Conservation (phyloP, 1,140 invertebrate species). For the Drosophila rhopaloa region DNA sequence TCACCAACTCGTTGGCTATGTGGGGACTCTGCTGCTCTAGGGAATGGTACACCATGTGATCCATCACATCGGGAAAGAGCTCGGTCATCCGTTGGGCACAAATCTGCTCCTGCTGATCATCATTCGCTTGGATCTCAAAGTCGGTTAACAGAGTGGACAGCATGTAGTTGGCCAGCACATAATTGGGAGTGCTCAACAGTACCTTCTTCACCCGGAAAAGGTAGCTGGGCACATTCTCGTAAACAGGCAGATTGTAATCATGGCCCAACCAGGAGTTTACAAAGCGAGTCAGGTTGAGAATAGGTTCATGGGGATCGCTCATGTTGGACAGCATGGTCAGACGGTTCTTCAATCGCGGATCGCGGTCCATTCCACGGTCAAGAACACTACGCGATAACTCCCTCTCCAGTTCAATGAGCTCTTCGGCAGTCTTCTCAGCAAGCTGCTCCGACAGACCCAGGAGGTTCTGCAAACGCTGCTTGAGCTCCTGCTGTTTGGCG, state of each 20-base stretch:
- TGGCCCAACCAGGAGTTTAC: constrained; percentile 62
- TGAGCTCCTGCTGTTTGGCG: constrained; percentile 5
- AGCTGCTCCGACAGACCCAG: constrained; percentile 39
- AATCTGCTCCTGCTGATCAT: constrained; percentile 19
- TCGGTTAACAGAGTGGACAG: constrained; percentile 87
- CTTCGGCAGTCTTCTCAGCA: constrained; percentile 21
- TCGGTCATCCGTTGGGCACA: constrained; percentile 49
- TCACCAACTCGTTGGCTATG: constrained; percentile 47
- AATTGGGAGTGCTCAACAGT: constrained; percentile 83
- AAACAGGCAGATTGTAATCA: constrained; percentile 67
- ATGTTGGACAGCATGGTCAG: constrained; percentile 57
- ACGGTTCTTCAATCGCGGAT: constrained; percentile 51
- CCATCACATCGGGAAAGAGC: constrained; percentile 64
- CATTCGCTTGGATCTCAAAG: constrained; percentile 62
- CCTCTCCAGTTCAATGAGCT: constrained; percentile 28
- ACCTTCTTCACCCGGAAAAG: constrained; percentile 84
- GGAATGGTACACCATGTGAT: constrained; percentile 56
- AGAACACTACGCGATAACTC: constrained; percentile 37
- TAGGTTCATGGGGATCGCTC: constrained; percentile 71
- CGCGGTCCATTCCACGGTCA: constrained; percentile 29
- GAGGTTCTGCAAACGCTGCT: constrained; percentile 30
- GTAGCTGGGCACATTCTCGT: constrained; percentile 72
- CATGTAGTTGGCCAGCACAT: constrained; percentile 88
- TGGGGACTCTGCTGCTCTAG: constrained; percentile 53
- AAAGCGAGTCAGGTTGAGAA: constrained; percentile 68